Conservation (phyloP, 2,888 invertebrate genomes). For the Galerucella pusilla region DNA sequence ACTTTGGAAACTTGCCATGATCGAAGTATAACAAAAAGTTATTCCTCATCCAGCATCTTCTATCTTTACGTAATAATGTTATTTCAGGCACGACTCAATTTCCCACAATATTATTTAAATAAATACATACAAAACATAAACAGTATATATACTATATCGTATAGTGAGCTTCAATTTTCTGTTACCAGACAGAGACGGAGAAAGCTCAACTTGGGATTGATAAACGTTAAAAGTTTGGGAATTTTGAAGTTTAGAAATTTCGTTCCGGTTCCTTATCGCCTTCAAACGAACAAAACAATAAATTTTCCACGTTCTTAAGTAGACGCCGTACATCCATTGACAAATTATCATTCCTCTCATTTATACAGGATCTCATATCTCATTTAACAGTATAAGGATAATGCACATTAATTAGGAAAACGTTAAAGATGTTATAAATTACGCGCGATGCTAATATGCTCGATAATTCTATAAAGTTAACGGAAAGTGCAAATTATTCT, state of each 20-base stretch:
- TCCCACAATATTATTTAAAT: no score
- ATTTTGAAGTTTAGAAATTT: no score
- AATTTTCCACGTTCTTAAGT: neutral
- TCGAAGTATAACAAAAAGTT: neutral
- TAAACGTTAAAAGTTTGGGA: no score
- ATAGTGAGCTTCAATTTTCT: no score
- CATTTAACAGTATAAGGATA: neutral
- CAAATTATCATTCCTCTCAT: conserved; percentile 1
- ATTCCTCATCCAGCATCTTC: no score
- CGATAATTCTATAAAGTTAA: conserved; percentile 9
- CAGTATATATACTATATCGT: no score
- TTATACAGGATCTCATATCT: neutral
- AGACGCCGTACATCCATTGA: conserved; percentile 1
- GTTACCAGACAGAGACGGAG: no score
- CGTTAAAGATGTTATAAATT: conserved; percentile 3
- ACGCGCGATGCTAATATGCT: neutral
- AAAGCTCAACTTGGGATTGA: no score
- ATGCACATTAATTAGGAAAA: conserved; percentile 5
- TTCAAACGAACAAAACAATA: neutral
- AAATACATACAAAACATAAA: no score
- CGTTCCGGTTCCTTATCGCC: neutral
- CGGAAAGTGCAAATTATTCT: neutral
- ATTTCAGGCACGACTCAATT: neutral
- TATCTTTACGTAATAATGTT: neutral
- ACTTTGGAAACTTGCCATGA: neutral